phyloP scores from a whole-genome alignment of 2,113 vertebrate species.

The Holacanthus passer region DNA sequence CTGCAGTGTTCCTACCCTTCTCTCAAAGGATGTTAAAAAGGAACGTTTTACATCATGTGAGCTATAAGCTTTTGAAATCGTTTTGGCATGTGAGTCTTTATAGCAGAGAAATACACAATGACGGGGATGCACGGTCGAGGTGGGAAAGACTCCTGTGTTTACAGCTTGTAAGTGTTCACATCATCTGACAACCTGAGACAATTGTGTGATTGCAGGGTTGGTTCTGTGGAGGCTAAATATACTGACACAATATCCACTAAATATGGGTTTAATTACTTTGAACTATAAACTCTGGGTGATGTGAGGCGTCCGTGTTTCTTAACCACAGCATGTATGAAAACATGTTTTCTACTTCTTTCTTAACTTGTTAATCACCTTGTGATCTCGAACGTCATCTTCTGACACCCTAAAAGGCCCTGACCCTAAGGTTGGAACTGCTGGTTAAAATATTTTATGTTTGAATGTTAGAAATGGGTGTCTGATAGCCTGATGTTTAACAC shows the following conservation, averaged over 20 bases:
- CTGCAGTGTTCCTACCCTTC: not conserved
- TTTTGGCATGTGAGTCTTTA: not conserved
- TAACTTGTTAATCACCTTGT: not conserved
- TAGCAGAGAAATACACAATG: not conserved
- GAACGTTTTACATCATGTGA: not conserved
- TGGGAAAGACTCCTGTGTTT: not conserved
- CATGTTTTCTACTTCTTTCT: not conserved
- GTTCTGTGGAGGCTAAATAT: not conserved
- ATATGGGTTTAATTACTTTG: not conserved
- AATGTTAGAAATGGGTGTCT: not conserved
- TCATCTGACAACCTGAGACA: not conserved
- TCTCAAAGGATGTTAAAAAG: not conserved
- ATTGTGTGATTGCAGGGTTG: not conserved
- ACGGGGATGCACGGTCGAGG: not conserved
- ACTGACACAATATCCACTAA: not conserved
- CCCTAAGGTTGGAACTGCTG: not conserved
- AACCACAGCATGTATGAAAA: too few species aligned
- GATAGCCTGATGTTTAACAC: not conserved
- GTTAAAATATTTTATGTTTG: not conserved
- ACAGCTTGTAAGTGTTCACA: not conserved
- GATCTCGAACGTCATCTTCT: not conserved
- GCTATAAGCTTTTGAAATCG: not conserved
- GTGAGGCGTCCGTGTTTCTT: too few species aligned
- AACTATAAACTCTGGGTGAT: too few species aligned
- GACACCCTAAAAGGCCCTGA: not conserved